Evolutionary conservation across 2,113 vertebrate species (phyloP), one percentile per base, ranked within the genome.

Genomic region (Rhinolophus ferrumequinum): DNA sequence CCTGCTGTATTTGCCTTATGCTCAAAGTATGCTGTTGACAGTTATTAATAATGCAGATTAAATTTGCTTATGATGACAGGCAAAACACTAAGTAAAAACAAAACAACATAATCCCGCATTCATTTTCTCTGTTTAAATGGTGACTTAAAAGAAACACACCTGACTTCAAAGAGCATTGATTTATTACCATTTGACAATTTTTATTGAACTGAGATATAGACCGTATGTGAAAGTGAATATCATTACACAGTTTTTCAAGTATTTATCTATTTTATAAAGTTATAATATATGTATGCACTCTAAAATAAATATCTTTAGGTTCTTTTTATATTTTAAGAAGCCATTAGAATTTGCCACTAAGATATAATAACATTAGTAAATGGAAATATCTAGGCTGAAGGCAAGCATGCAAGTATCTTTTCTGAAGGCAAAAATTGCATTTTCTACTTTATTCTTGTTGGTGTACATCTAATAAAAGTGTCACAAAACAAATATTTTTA

Each of bases 11-110:
- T 98, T 98, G 96, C 98, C 98, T 98, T 98, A 98, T 98, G 98
- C 92, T 98, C 97, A 97, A 97, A 98, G 88, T 96, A 95, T 76
- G 82, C 80, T 98, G 96, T 97, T 98, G 98, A 98, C 98, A 98
- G 97, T 98, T 98, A 98, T 97, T 98, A 99, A 98, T 98, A 98
- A 98, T 98, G 96, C 96, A 98, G 96, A 98, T 98, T 98, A 98
- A 97, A 98, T 98, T 98, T 98, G 94, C 95, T 98, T 97, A 92
- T 96, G 94, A 97, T 98, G 97, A 97, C 88, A 98, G 97, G 94
- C 91, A 98, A 99, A 98, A 98, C 92, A 98, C 38, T 90, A 96
- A 96, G 76, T 95, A 97, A 98, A 98, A 93, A 75, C 83, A 98
- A 98, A 98, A 97, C 50, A 97, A 96, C 89, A 95, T 79, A 97